These are phyloP conservation scores for Dendrolimus punctatus DNA, from an alignment of 1,140 invertebrate genomes.

Conservation along the genomic window DNA sequence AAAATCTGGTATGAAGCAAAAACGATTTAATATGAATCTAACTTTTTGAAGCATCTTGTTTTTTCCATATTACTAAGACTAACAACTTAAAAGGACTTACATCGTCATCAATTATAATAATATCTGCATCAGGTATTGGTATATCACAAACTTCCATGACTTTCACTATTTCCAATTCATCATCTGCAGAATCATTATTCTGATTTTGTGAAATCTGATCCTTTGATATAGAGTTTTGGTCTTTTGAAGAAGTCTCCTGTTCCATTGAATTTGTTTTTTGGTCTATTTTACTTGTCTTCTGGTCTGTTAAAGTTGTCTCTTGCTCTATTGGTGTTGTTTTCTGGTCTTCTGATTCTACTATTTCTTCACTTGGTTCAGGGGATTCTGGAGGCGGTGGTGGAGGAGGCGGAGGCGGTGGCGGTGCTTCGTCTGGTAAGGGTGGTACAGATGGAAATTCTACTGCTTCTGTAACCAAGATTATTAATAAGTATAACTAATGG, in stretches of 20 bases:
- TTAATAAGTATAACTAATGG: too few relatives aligned
- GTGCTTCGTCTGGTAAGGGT: constrained; percentile 70
- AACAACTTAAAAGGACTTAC: neutral
- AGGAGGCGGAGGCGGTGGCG: constrained; percentile 16
- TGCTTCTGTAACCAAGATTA: constrained; percentile 25
- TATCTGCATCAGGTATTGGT: constrained; percentile 30
- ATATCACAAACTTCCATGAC: constrained; percentile 37
- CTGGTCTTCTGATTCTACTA: too few relatives aligned
- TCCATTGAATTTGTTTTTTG: too few relatives aligned
- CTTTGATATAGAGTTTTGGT: too few relatives aligned
- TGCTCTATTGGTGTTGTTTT: too few relatives aligned
- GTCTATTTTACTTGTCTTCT: too few relatives aligned
- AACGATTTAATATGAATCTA: too few relatives aligned
- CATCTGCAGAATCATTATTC: neutral
- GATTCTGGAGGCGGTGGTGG: constrained; percentile 6
- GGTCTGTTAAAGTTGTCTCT: too few relatives aligned
- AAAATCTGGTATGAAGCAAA: too few relatives aligned
- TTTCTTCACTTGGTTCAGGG: neutral
- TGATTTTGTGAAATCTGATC: neutral
- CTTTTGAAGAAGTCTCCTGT: too few relatives aligned
- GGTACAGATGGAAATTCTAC: constrained; percentile 66
- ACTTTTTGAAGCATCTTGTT: too few relatives aligned
- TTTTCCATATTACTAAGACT: too few relatives aligned
- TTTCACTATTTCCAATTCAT: constrained; percentile 27
- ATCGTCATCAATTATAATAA: constrained; percentile 37